These are phyloP conservation scores for Gymnocypris eckloni DNA, from an alignment of 2,797 vertebrate species.

Conservation along the genomic window DNA sequence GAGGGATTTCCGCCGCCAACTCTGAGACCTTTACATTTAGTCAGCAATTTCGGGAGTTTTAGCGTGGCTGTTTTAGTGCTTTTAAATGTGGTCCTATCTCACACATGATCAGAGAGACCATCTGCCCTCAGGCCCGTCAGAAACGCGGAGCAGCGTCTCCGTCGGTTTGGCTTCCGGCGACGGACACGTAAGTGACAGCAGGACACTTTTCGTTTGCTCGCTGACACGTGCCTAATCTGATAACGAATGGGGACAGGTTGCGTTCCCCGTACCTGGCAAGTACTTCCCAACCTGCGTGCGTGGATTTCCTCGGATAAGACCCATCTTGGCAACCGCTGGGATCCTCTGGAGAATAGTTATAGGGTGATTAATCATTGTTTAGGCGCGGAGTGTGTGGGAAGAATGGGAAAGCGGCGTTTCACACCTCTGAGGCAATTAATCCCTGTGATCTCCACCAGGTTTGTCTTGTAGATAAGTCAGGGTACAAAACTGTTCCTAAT, in stretches of 20 bases:
- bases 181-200: conserved; percentile 56
- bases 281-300: conserved; percentile 80
- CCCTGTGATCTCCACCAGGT: conserved; percentile 99
- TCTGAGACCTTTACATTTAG: conserved; percentile 1
- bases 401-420: conserved; percentile 98
- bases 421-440: conserved; percentile 99
- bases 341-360: conserved; percentile 99
- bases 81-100: conserved; percentile 22
- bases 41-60: conserved; percentile 2
- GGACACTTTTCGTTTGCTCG: conserved; percentile 82
- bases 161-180: conserved; percentile 22
- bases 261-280: conserved; percentile 87
- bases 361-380: conserved; percentile 99
- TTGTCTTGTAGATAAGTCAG: conserved; percentile 99
- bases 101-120: conserved; percentile 4
- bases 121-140: conserved; percentile 17
- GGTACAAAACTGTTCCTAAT: conserved; percentile 99
- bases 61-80: conserved; percentile 17
- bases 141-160: neutral
- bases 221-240: conserved; percentile 98
- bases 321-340: conserved; percentile 96
- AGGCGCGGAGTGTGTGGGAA: conserved; percentile 94
- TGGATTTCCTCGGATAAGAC: conserved; percentile 98
- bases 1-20: neutral
- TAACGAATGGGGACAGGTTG: conserved; percentile 98